Conservation (phyloP, 2,113 vertebrate species). For the Prochilodus magdalenae region DNA sequence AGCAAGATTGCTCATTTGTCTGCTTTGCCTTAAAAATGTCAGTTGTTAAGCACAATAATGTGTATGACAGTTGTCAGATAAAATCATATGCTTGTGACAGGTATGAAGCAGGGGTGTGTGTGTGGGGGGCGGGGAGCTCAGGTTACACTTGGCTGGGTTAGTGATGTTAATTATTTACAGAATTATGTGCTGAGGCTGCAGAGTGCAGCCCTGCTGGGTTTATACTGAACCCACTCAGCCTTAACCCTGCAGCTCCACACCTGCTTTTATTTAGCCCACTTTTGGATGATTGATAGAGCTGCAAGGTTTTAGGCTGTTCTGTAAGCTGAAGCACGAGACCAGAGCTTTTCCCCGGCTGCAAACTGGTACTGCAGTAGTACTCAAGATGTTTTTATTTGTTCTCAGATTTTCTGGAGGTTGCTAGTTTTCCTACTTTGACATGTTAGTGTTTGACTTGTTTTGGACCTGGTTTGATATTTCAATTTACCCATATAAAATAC, state of each 20-base stretch:
- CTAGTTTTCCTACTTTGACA: no score
- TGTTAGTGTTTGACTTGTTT: no score
- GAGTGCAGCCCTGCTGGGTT: slow-evolving; percentile 16
- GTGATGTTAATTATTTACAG: slow-evolving; percentile 64
- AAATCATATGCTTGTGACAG: background rate
- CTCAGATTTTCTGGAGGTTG: no score
- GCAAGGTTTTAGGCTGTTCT: background rate
- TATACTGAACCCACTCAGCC: slow-evolving; percentile 36
- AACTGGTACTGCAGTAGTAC: no score
- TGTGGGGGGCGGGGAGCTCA: slow-evolving; percentile 34
- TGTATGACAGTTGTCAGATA: no score
- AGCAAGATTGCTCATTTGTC: no score
- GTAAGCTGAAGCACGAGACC: background rate
- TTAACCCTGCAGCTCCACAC: slow-evolving; percentile 2
- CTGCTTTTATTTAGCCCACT: slow-evolving; percentile 20
- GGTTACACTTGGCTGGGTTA: slow-evolving; percentile 48
- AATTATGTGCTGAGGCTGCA: slow-evolving; percentile 11
- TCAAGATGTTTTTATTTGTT: no score
- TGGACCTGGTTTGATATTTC: no score
- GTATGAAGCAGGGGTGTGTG: background rate
- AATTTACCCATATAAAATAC: no score
- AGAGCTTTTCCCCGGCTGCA: background rate
- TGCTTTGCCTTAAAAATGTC: no score
- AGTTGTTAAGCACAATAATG: no score
- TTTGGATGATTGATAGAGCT: slow-evolving; percentile 25